These are phyloP conservation scores for Alentia gelatinosa DNA, from an alignment of 2,888 invertebrate species.

Conservation along the genomic window DNA sequence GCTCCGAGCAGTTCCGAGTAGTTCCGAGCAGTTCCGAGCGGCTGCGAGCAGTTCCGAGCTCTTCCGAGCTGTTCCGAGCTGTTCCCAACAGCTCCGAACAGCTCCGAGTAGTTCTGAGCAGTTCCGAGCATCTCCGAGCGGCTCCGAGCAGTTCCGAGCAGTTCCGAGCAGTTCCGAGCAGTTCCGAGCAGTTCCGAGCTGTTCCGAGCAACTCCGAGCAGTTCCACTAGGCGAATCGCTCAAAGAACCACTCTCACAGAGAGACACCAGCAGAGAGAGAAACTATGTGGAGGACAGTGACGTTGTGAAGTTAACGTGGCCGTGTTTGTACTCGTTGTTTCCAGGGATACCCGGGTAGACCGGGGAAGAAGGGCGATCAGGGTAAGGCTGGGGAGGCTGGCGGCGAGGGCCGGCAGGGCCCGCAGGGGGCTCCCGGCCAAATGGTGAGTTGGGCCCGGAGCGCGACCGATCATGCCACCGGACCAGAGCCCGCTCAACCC, in stretches of 20 bases:
- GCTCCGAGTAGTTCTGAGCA: not conserved
- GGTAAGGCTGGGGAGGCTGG: constrained; percentile 62
- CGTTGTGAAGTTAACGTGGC: not conserved
- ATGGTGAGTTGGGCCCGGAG: constrained; percentile 33
- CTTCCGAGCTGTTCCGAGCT: not conserved
- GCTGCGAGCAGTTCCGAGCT: not conserved
- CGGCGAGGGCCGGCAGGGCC: constrained; percentile 43
- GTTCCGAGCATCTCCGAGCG: not conserved
- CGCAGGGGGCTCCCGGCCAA: constrained; percentile 44
- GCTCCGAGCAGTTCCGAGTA: not conserved
- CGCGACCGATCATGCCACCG: not conserved
- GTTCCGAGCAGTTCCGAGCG: not conserved
- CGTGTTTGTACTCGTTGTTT: constrained; percentile 43
- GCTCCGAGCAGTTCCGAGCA: too few relatives aligned
- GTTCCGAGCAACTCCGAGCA: not conserved
- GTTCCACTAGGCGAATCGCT: not conserved
- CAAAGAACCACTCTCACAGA: not conserved
- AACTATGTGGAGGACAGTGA: not conserved
- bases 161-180: not conserved
- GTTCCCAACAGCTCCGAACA: not conserved
- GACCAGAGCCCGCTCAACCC: not conserved
- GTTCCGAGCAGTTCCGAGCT: not conserved
- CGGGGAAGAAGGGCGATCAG: constrained; percentile 65
- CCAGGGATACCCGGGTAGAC: constrained; percentile 63
- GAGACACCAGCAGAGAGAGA: not conserved